Conservation (phyloP, 2,888 invertebrate genomes). For the Autographa gamma region DNA sequence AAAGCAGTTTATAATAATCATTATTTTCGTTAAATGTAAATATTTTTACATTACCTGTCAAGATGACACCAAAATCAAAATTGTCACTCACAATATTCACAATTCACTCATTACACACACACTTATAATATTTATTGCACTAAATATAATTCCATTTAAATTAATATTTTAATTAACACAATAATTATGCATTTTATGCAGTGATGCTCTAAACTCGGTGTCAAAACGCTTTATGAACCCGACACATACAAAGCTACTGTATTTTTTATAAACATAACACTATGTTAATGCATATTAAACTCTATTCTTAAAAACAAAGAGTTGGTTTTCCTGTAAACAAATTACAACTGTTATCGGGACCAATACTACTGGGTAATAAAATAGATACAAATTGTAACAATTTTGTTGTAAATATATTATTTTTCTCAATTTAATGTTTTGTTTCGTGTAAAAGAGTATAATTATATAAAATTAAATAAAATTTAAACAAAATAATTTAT, state of each 20-base stretch:
- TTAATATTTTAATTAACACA: not conserved
- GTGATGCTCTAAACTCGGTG: not conserved
- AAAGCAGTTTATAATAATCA: no score
- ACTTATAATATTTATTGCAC: not conserved
- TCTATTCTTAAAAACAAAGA: not conserved
- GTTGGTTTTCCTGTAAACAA: not conserved
- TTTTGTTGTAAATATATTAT: not conserved
- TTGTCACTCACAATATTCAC: not conserved
- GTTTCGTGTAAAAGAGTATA: no score
- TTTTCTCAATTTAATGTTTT: no score
- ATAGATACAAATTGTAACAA: not conserved
- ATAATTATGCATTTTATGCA: not conserved
- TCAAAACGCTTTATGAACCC: conserved; percentile 2
- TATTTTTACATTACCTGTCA: not conserved
- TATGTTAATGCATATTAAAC: not conserved
- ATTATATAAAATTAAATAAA: no score
- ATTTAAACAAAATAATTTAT: no score
- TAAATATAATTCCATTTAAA: not conserved
- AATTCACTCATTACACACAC: not conserved
- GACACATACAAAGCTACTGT: not conserved
- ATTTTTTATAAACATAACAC: not conserved
- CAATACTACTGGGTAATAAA: not conserved
- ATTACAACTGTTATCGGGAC: not conserved
- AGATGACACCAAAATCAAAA: not conserved
- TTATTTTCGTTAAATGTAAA: no score